Evolutionary conservation across 2,888 invertebrate genomes (phyloP).

Genomic region (Andrena haemorrhoa): DNA sequence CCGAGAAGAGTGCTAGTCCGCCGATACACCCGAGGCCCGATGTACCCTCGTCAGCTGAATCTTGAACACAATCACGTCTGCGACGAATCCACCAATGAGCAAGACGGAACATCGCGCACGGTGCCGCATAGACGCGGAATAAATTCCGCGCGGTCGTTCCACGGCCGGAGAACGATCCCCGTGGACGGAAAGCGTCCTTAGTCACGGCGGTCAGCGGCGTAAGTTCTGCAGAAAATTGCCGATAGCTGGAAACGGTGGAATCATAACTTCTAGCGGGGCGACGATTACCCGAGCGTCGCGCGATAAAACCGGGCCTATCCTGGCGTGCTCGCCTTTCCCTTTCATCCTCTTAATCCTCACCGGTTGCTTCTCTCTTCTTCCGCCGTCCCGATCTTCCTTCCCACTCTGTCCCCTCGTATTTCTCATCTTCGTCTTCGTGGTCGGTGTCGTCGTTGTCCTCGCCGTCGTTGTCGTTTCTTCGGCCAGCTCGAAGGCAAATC

Average conservation of each 20-base stretch:
- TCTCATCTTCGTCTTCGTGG: neutral
- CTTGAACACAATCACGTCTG: conserved; percentile 4
- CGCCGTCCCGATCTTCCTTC: neutral
- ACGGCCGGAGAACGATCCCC: conserved; percentile 26
- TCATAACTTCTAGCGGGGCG: conserved; percentile 53
- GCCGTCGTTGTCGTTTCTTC: conserved; percentile 4
- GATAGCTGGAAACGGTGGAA: conserved; percentile 58
- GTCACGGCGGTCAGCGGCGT: conserved; percentile 26
- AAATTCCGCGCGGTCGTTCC: conserved; percentile 34
- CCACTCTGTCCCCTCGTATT: neutral
- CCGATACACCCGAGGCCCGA: conserved; percentile 1
- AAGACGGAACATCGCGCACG: conserved; percentile 15
- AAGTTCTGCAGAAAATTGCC: conserved; percentile 48
- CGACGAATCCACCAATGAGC: conserved; percentile 26
- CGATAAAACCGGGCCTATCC: conserved; percentile 53
- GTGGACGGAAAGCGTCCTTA: conserved; percentile 45
- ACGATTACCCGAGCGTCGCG: conserved; percentile 49
- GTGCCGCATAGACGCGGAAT: conserved; percentile 15
- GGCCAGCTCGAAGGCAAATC: conserved; percentile 7
- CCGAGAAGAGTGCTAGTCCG: neutral
- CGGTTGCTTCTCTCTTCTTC: neutral
- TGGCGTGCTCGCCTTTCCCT: conserved; percentile 26
- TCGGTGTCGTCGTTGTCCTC: neutral
- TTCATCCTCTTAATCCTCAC: conserved; percentile 27
- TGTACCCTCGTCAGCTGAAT: conserved; percentile 13